Base-by-base conservation (phyloP, 1,140 invertebrate species). In the Venustaconcha ellipsiformis region DNA sequence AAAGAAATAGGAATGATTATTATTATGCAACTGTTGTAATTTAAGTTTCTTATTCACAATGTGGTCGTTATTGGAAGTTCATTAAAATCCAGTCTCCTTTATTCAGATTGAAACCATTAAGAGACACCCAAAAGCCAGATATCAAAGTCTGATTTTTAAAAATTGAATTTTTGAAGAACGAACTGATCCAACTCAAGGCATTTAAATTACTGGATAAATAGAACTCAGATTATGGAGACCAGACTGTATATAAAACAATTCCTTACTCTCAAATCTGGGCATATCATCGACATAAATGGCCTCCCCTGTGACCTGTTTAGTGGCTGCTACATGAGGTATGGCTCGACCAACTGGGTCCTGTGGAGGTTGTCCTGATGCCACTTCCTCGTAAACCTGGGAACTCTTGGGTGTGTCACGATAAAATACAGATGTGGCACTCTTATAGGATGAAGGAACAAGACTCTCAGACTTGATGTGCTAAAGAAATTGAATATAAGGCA, bases 261-360 rank as follows among this genome's bases (percentile, higher is more conserved):
- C 65, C 78, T 69, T 73, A 85, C 86, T 80, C 76, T 84, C 62
- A 26, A 70, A 64, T 64, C 60, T 69, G 18, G 96, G 95, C 75
- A 97, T 94, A 86, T 99, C 97, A 89, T 97, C 96, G 79, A 94
- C 94, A 87, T 98, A 99, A 58, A 96, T 89, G 11, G 97, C 97
- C 91, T 98, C 96, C 15, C 97, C 97, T 11, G 95, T 94, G 1
- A 94, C 94, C 91, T 99, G 97, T 88, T 98, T 97, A 13, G 93
- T 90, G 0, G 95, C 96, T 20, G 96, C 95, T 2, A 92, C 83
- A 86, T 99, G 97, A 1, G 94, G 91, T 55, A 97, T 91, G 0
- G 96, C 95, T 76, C 94, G 92, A 1, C 96, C 96, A 26, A 99
- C 92, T n/a, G 94, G 90, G 91, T 98, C 95, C 48, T 89, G 90